A percentile compares a stretch with the other conserved stretches of the same genome.
Evolutionary conservation across 2,888 invertebrate genomes (phyloP).

Genomic region (Agrotis segetum): DNA sequence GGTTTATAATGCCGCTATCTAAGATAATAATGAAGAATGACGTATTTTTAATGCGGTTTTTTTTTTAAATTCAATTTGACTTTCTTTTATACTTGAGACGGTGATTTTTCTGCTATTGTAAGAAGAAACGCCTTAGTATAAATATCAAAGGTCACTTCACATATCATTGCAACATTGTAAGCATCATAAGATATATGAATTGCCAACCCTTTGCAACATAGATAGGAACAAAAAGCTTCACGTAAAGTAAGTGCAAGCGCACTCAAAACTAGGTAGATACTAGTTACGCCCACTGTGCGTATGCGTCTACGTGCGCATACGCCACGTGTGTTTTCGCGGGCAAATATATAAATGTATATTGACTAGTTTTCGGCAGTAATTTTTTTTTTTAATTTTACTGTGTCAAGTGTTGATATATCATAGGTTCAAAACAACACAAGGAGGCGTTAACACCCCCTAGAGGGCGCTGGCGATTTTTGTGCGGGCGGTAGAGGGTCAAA

Average conservation of each 20-base stretch:
- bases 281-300: neutral
- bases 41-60: neutral
- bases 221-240: neutral
- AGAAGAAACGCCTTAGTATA: neutral
- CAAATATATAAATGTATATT: neutral
- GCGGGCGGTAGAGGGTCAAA: too few relatives aligned
- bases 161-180: neutral
- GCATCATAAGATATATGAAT: neutral
- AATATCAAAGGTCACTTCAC: neutral
- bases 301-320: neutral
- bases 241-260: neutral
- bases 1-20: constrained; percentile 22
- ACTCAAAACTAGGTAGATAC: neutral
- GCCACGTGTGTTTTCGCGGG: neutral
- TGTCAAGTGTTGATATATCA: too few relatives aligned
- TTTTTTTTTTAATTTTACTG: neutral
- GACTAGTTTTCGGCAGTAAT: neutral
- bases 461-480: too few relatives aligned
- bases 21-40: constrained; percentile 1
- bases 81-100: neutral
- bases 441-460: too few relatives aligned
- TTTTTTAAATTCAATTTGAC: neutral
- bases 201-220: neutral
- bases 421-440: too few relatives aligned
- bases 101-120: neutral